These are phyloP conservation scores for Sycophaga agraensis DNA, from an alignment of 1,140 invertebrate species.

Conservation along the genomic window DNA sequence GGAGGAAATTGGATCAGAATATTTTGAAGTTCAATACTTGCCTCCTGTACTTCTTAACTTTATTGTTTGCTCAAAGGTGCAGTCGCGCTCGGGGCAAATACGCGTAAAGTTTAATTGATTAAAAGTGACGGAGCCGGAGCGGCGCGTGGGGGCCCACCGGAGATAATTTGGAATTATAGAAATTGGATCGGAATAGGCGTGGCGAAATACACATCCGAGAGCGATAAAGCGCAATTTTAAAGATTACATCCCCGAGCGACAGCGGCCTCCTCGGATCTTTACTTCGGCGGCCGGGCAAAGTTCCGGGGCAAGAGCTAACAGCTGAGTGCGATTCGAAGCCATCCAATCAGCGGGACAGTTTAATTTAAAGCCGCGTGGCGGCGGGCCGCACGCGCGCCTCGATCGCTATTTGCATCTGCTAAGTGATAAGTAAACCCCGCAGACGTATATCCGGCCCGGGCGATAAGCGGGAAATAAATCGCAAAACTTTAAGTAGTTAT, in stretches of 20 bases:
- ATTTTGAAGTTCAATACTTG: neutral
- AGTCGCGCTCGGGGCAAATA: neutral
- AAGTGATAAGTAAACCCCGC: conserved; percentile 58
- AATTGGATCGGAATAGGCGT: conserved; percentile 11
- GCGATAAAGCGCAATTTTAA: conserved; percentile 30
- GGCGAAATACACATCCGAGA: too few species aligned
- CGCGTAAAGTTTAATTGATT: conserved; percentile 17
- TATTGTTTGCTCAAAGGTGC: neutral
- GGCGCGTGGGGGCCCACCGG: too few species aligned
- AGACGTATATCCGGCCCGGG: conserved; percentile 24
- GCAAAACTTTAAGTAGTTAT: conserved; percentile 60
- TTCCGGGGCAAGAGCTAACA: conserved; percentile 11
- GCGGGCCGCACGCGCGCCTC: conserved; percentile 11
- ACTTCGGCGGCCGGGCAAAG: conserved; percentile 8
- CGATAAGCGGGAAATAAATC: conserved; percentile 60
- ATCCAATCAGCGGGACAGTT: conserved; percentile 43
- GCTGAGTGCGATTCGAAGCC: conserved; percentile 34
- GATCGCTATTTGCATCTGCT: conserved; percentile 54
- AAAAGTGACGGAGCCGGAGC: neutral
- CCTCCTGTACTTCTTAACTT: too few species aligned
- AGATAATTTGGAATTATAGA: conserved; percentile 21
- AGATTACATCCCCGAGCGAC: conserved; percentile 22
- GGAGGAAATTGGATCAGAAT: neutral
- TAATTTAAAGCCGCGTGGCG: conserved; percentile 47
- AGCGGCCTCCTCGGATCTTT: neutral